These are phyloP conservation scores for Mercenaria mercenaria DNA, from an alignment of 1,140 invertebrate species.

Conservation along the genomic window DNA sequence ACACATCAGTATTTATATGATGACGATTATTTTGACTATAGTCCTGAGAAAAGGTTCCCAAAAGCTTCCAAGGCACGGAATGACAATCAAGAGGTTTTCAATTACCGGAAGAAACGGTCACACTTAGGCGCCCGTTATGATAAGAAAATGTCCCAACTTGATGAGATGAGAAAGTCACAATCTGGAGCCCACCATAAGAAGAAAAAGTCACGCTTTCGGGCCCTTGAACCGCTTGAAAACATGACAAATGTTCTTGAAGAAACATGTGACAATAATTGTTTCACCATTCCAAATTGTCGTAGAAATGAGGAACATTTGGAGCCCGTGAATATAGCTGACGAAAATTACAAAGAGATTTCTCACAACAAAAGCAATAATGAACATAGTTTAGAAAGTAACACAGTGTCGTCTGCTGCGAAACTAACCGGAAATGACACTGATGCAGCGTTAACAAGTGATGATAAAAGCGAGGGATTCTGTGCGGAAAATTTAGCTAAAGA, in stretches of 20 bases:
- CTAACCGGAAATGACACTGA: not conserved
- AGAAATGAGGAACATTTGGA: not conserved
- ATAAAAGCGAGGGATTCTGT: not conserved
- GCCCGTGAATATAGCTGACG: not conserved
- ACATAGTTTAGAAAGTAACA: not conserved
- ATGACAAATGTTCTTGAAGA: not conserved
- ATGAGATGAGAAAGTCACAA: no score
- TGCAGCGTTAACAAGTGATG: not conserved
- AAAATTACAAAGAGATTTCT: not conserved
- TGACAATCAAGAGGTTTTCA: slow-evolving; percentile 32
- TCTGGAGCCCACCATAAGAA: not conserved
- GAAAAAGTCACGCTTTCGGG: not conserved
- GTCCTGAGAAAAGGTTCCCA: not conserved
- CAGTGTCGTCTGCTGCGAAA: not conserved
- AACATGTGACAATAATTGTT: not conserved
- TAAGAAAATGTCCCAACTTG: no score
- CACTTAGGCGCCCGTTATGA: no score
- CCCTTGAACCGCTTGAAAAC: not conserved
- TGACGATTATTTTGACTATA: no score
- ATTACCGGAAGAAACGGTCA: not conserved
- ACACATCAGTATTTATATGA: not conserved
- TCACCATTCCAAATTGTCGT: not conserved
- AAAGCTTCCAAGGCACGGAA: not conserved
- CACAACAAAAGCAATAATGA: not conserved
- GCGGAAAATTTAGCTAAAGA: not conserved